phyloP scores from a whole-genome alignment of 2,888 invertebrate species.

The Smittia sp. region DNA sequence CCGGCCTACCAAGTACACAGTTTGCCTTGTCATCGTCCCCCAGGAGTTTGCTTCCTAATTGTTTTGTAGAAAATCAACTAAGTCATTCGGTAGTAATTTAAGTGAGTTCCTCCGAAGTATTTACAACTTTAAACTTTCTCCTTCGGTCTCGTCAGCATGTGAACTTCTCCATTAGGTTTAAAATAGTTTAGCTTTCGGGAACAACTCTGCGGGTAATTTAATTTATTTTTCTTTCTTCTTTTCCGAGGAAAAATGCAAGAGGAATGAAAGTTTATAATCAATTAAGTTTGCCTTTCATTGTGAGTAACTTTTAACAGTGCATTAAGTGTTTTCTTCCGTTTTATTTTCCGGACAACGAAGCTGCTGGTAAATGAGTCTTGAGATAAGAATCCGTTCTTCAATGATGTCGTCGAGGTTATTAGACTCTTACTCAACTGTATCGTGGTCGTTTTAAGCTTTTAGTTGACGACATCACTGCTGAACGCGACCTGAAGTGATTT shows the following conservation, averaged over 20 bases:
- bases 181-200: not conserved
- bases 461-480: too few species aligned
- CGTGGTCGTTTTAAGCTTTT: too few species aligned
- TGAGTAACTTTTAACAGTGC: slow-evolving; percentile 29
- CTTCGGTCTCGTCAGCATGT: not conserved
- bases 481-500: too few species aligned
- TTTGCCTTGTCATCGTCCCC: not conserved
- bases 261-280: not conserved
- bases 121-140: not conserved
- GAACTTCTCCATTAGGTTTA: not conserved
- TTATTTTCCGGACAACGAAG: not conserved
- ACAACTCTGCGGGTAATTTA: slow-evolving; percentile 5
- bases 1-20: not conserved
- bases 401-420: too few species aligned
- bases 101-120: not conserved
- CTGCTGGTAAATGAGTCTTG: not conserved
- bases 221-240: not conserved
- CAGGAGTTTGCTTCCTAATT: not conserved
- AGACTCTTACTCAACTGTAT: too few species aligned
- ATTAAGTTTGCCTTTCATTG: not conserved
- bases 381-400: too few species aligned
- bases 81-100: not conserved
- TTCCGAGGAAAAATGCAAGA: not conserved
- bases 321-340: not conserved
- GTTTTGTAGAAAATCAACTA: slow-evolving; percentile 7